Conservation (phyloP, 2,888 invertebrate genomes). For the Acronicta alni region DNA sequence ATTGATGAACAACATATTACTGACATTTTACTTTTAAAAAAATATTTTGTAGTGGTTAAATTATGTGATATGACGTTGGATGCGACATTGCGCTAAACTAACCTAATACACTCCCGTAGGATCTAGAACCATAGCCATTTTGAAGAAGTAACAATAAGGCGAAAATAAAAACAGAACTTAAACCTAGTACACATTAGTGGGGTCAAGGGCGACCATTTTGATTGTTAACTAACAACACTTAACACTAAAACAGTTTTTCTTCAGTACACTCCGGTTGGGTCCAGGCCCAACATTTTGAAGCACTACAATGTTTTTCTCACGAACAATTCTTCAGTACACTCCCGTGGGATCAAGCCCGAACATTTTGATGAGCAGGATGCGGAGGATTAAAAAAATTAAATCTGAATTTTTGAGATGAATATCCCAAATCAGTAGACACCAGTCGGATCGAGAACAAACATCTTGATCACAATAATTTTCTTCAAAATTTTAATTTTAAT, state of each 20-base stretch:
- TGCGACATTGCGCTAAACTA: conserved; percentile 39
- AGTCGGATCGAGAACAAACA: conserved; percentile 81
- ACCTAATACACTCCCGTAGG: conserved; percentile 78
- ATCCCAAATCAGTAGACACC: conserved; percentile 73
- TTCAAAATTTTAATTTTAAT: conserved; percentile 38
- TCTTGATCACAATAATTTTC: conserved; percentile 64
- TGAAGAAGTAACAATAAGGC: conserved; percentile 57
- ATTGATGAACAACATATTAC: conserved; percentile 71
- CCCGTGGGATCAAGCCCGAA: conserved; percentile 83
- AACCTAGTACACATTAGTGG: conserved; percentile 75
- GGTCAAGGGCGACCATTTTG: conserved; percentile 69
- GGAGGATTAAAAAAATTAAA: conserved; percentile 31
- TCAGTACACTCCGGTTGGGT: conserved; percentile 74
- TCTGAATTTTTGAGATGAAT: conserved; percentile 33
- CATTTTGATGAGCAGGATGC: conserved; percentile 69
- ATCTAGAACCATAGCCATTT: conserved; percentile 76
- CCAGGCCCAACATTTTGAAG: conserved; percentile 72
- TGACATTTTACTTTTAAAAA: conserved; percentile 58
- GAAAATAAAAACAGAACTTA: conserved; percentile 53
- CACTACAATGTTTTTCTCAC: conserved; percentile 62
- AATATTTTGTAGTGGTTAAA: conserved; percentile 32
- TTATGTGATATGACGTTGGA: conserved; percentile 37
- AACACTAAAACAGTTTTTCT: conserved; percentile 64
- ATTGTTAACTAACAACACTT: conserved; percentile 52
- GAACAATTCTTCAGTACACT: conserved; percentile 76